Conservation (phyloP, 2,797 vertebrate species). For the Chelon auratus region DNA sequence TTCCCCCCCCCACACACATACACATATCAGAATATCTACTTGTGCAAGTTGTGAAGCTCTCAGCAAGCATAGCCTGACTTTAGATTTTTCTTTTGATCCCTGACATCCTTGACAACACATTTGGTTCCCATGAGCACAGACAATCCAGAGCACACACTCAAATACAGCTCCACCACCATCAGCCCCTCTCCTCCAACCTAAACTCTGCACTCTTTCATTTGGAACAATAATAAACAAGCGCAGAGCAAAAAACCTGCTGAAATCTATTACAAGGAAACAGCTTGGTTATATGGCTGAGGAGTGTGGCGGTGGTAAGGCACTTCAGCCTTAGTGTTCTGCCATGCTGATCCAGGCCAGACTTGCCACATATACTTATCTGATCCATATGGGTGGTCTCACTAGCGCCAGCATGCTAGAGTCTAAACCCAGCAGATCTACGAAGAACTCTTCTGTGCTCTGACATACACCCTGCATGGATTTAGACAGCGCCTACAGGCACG, state of each 20-base stretch:
- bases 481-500: conserved; percentile 45
- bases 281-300: conserved; percentile 66
- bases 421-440: conserved; percentile 56
- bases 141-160: conserved; percentile 34
- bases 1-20: conserved; percentile 37
- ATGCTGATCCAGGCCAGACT: conserved; percentile 83
- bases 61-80: conserved; percentile 11
- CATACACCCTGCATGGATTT: conserved; percentile 42
- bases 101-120: conserved; percentile 32
- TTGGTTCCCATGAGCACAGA: conserved; percentile 58
- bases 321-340: conserved; percentile 80
- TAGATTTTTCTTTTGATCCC: conserved; percentile 27
- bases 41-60: conserved; percentile 31
- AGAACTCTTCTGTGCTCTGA: conserved; percentile 45
- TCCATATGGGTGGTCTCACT: conserved; percentile 81
- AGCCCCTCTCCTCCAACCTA: conserved; percentile 46
- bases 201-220: conserved; percentile 84
- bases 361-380: conserved; percentile 82
- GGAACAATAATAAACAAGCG: conserved; percentile 86
- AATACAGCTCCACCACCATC: conserved; percentile 38
- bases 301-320: conserved; percentile 27
- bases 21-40: conserved; percentile 12
- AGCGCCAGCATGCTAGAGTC: conserved; percentile 34
- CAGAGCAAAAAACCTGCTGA: conserved; percentile 77
- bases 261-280: conserved; percentile 80